phyloP scores from a whole-genome alignment of 2,113 vertebrate species.

The Istiophorus platypterus region DNA sequence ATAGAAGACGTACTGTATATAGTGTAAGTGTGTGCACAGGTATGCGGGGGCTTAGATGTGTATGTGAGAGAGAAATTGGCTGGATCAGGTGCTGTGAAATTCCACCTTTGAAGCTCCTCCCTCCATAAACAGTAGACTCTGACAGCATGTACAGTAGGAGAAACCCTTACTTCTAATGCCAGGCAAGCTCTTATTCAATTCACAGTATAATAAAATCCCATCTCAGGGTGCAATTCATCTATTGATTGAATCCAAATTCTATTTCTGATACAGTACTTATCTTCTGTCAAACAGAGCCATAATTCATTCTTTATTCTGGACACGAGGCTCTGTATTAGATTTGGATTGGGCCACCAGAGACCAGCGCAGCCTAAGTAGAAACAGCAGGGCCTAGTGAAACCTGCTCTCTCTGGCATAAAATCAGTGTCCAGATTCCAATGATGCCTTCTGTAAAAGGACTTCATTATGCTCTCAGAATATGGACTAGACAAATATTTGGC shows the following conservation, averaged over 20 bases:
- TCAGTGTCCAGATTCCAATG: conserved; percentile 80
- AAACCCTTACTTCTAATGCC: conserved; percentile 42
- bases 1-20: conserved; percentile 59
- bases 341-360: conserved; percentile 71
- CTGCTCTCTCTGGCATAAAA: conserved; percentile 78
- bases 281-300: conserved; percentile 64
- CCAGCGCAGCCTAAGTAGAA: conserved; percentile 75
- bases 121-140: conserved; percentile 43
- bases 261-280: conserved; percentile 51
- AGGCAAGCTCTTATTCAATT: conserved; percentile 36
- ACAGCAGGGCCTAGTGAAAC: conserved; percentile 76
- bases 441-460: conserved; percentile 82
- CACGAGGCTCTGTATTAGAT: conserved; percentile 66
- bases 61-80: conserved; percentile 46
- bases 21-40: conserved; percentile 44
- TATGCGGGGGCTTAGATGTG: conserved; percentile 44
- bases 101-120: conserved; percentile 53
- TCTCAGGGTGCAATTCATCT: conserved; percentile 31
- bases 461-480: conserved; percentile 83
- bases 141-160: conserved; percentile 41
- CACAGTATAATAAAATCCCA: conserved; percentile 48
- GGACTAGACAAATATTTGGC: conserved; percentile 83
- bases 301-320: conserved; percentile 69
- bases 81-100: conserved; percentile 69
- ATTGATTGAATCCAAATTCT: conserved; percentile 52